Evolutionary conservation across 2,888 invertebrate species (phyloP).

Genomic region (Ceratothoa steindachneri): DNA sequence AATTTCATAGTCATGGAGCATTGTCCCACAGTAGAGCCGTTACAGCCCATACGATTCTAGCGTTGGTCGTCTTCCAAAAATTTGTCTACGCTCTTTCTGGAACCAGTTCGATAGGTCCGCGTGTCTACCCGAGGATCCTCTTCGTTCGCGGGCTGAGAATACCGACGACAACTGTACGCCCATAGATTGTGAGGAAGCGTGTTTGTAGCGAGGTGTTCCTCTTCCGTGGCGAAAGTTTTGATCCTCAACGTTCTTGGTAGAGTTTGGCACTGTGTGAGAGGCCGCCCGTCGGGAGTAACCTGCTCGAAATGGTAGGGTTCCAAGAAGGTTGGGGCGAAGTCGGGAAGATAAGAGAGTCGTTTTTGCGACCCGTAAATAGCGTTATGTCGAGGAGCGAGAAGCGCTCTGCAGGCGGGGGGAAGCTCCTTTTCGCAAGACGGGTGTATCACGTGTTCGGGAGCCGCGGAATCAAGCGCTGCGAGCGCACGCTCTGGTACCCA

Average conservation of each 20-base stretch:
- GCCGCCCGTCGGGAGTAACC: background rate
- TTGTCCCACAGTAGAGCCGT: no score
- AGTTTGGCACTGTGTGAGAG: background rate
- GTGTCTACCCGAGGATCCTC: background rate
- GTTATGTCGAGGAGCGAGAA: background rate
- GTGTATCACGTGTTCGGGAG: constrained; percentile 43
- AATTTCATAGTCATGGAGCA: no score
- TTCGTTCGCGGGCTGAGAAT: background rate
- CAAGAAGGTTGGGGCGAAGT: constrained; percentile 30
- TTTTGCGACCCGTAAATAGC: background rate
- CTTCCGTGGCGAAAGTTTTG: background rate
- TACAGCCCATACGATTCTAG: no score
- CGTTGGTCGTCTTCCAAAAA: no score
- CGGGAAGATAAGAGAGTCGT: constrained; percentile 34
- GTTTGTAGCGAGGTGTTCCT: background rate
- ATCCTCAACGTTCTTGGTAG: background rate
- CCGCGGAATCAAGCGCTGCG: constrained; percentile 39
- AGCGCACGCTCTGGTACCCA: constrained; percentile 41
- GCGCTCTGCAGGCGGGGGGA: background rate
- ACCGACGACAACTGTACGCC: background rate
- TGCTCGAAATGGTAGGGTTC: background rate
- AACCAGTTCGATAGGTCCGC: background rate
- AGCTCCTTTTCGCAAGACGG: constrained; percentile 20
- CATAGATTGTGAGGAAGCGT: constrained; percentile 1
- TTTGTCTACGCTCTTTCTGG: no score